phyloP scores from a whole-genome alignment of 2,797 vertebrate species.

The Psittacula derbiana region DNA sequence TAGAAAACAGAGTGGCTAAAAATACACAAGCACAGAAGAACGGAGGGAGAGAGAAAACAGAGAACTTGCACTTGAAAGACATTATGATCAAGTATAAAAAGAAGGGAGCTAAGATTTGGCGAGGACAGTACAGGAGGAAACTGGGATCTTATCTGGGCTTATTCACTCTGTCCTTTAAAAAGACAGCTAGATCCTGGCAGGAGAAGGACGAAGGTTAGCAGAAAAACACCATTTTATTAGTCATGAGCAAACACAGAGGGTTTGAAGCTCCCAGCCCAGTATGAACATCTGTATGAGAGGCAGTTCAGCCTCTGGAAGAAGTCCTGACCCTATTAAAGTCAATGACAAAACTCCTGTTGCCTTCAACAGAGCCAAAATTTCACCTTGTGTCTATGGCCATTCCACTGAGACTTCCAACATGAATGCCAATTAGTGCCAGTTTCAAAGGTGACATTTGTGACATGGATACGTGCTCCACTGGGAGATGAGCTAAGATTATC shows the following conservation, averaged over 20 bases:
- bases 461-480: rapidly evolving
- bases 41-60: background rate
- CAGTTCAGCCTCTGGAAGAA: conserved; percentile 16
- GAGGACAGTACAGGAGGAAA: background rate
- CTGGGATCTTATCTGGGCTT: background rate
- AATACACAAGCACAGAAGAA: background rate
- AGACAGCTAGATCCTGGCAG: background rate
- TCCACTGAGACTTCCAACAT: conserved; percentile 36
- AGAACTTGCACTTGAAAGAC: background rate
- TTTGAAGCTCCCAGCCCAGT: conserved; percentile 7
- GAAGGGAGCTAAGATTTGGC: background rate
- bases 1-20: background rate
- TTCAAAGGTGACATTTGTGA: conserved; percentile 41
- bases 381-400: conserved; percentile 25
- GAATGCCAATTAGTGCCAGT: conserved; percentile 51
- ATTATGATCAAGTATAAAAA: background rate
- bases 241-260: background rate
- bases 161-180: background rate
- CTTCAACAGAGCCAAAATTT: conserved; percentile 35
- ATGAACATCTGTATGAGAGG: conserved; percentile 12
- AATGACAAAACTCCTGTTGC: conserved; percentile 39
- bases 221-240: background rate
- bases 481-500: conserved; percentile 31
- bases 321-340: conserved; percentile 55
- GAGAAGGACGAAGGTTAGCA: background rate